Base-by-base conservation (phyloP, 1,140 invertebrate species). In the Phymorhynchus buccinoides region DNA sequence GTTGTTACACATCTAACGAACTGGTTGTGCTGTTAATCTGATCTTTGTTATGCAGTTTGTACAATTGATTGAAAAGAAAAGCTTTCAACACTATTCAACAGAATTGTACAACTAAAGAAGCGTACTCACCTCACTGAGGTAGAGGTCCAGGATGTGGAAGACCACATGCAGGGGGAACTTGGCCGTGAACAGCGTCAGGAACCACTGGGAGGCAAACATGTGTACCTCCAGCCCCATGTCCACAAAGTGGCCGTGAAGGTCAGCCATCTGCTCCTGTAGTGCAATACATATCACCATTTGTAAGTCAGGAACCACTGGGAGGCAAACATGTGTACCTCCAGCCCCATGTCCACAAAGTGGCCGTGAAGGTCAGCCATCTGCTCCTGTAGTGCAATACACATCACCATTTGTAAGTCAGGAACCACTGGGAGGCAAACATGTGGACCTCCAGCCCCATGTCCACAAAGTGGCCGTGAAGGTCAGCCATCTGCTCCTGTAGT, bases 121-220 rank as follows among this genome's bases (percentile, higher is more conserved):
- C 16, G 32, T 12, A 56, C 86, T 83, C 81, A 92, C 91, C 88
- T 93, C 92, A 87, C 92, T 91, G 12, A 99, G 95, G 93, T 99
- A 99, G 48, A 99, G 95, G 92, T 99, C 99, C 35, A 99, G 94
- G 84, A 99, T 99, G 91, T 98, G 97, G 94, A 99, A 99, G 22
- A 99, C 99, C 93, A 99, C 96, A 92, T 97, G 97, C 0, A 99
- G 94, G 3, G 99, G 99, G 94, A 99, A 99, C 92, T 99, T 96
- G 27, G 99, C 98, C 3, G 99, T 99, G 94, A 99, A 99, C 22
- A 99, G 94, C 2, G 99, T 99, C 37, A 99, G 95, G 94, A 99
- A 99, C 99, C 99, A 99, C 94, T 99, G 99, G 48, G 97, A 98
- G 37, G 98, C 99, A 94, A 98, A 99, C 99, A 99, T 99, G 94